Percentiles rank a stretch among this genome's conserved stretches.
These are phyloP conservation scores for Merluccius polli DNA, from an alignment of 2,797 vertebrate genomes.

Conservation along the genomic window DNA sequence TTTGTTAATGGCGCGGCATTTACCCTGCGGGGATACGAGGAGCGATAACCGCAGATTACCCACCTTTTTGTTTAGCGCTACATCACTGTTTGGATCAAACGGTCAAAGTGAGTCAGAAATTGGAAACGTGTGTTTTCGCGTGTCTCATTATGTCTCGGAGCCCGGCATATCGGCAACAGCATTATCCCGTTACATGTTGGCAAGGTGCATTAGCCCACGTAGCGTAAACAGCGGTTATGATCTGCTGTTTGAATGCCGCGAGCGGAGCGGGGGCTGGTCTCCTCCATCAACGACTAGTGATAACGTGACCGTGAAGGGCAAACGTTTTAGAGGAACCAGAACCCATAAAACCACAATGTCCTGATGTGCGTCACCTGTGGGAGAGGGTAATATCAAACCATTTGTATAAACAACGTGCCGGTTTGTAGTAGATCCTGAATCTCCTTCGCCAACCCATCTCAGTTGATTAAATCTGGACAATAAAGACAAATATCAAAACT, in stretches of 20 bases:
- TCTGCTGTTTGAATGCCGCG: constrained; percentile 35
- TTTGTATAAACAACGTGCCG: constrained; percentile 49
- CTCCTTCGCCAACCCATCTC: neutral
- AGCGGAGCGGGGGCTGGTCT: constrained; percentile 5
- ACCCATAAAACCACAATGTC: constrained; percentile 23
- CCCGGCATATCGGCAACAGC: constrained; percentile 40
- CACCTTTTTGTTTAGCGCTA: constrained; percentile 28
- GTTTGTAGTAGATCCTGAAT: neutral
- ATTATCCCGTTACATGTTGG: constrained; percentile 46
- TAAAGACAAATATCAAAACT: constrained; percentile 46
- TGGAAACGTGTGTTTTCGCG: constrained; percentile 52
- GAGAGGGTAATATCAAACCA: constrained; percentile 32
- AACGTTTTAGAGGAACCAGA: constrained; percentile 1
- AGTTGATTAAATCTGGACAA: constrained; percentile 55
- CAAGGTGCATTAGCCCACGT: constrained; percentile 21
- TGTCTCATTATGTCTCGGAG: constrained; percentile 41
- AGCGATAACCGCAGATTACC: constrained; percentile 22
- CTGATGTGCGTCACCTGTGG: constrained; percentile 32
- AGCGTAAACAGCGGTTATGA: constrained; percentile 55
- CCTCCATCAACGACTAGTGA: constrained; percentile 14
- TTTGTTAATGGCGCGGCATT: too few relatives aligned
- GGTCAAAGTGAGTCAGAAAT: constrained; percentile 47
- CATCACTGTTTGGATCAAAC: constrained; percentile 47
- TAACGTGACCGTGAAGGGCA: constrained; percentile 3
- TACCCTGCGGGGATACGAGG: too few relatives aligned